These are phyloP conservation scores for Tetanocera ferruginea DNA, from an alignment of 2,888 invertebrate genomes.

Conservation along the genomic window DNA sequence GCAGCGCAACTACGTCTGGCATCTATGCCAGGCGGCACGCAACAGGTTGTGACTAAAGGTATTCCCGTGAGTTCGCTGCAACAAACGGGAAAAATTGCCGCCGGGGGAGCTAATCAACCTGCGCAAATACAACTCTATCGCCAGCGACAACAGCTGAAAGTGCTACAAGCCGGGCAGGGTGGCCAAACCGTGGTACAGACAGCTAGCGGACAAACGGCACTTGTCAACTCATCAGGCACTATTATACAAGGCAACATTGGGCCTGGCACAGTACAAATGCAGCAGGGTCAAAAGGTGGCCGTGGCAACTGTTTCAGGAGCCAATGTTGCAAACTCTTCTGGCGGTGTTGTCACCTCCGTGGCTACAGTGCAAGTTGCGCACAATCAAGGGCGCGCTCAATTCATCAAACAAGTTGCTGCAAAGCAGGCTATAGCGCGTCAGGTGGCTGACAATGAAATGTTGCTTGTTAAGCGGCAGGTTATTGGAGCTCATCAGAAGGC, in stretches of 20 bases:
- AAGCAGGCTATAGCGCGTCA: slow-evolving; percentile 72
- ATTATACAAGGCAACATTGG: slow-evolving; percentile 68
- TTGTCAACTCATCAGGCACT: slow-evolving; percentile 66
- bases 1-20: slow-evolving; percentile 67
- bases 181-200: slow-evolving; percentile 65
- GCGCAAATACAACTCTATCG: slow-evolving; percentile 69
- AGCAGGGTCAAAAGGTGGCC: slow-evolving; percentile 69
- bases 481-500: slow-evolving; percentile 67
- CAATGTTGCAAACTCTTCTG: slow-evolving; percentile 56
- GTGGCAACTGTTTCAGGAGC: slow-evolving; percentile 64
- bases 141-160: slow-evolving; percentile 67
- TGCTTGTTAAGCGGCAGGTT: slow-evolving; percentile 73
- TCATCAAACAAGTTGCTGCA: slow-evolving; percentile 66
- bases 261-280: slow-evolving; percentile 62
- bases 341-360: slow-evolving; percentile 66
- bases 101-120: slow-evolving; percentile 57
- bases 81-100: slow-evolving; percentile 61
- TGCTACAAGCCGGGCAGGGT: slow-evolving; percentile 58
- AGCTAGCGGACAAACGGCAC: slow-evolving; percentile 60
- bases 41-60: slow-evolving; percentile 65
- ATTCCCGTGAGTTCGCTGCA: slow-evolving; percentile 67
- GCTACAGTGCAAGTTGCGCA: slow-evolving; percentile 72
- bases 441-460: slow-evolving; percentile 74
- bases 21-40: slow-evolving; percentile 61
- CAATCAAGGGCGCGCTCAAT: slow-evolving; percentile 66